Evolutionary conservation across 2,113 vertebrate species (phyloP), one percentile per base, ranked within the genome.

Genomic region (Chunga burmeisteri): DNA sequence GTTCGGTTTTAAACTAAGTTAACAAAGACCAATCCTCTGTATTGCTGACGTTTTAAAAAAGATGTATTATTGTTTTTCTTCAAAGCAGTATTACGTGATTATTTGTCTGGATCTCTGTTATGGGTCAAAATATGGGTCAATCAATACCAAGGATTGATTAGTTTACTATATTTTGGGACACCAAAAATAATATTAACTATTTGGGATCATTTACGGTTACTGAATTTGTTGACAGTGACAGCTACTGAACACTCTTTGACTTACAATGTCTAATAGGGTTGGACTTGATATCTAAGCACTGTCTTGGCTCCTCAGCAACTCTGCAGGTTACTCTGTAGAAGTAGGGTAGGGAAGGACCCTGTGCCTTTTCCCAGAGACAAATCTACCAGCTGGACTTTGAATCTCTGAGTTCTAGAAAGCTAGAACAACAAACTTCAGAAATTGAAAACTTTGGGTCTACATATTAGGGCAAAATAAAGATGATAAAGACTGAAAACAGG

Each of bases 161-260:
- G 9, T 26, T 83, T 21, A 8, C 16, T 47, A 3, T 73, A 42
- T 47, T 46, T 81, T 66, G 27, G 30, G 30, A 21, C 23, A 70
- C 10, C 3, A 47, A 89, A 74, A 29, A 18, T 27, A 46, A 34
- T 2, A 20, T 5, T 47, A 81, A 32, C 9, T 59, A 5, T 18
- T 81, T 78, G 29, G 40, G 14, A 30, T 29, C 0, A 7, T 13
- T 74, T 58, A 8, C 0, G 1, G 11, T 65, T 46, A 29, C 15
- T 73, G 13, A n/a, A 30, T 53, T 53, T 49, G 19, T 16, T 62
- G 32, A 30, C 1, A 30, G 32, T 32, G 27, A 16, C 32, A 88
- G 20, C 14, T 36, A 6, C 58, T 75, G 42, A 59, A 12, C 0
- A 6, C 9, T 77, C 10, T 52, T n/a, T 70, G 17, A 16, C 13